These are phyloP conservation scores for Drosophila rufa DNA, from an alignment of 1,140 invertebrate species.

Conservation along the genomic window DNA sequence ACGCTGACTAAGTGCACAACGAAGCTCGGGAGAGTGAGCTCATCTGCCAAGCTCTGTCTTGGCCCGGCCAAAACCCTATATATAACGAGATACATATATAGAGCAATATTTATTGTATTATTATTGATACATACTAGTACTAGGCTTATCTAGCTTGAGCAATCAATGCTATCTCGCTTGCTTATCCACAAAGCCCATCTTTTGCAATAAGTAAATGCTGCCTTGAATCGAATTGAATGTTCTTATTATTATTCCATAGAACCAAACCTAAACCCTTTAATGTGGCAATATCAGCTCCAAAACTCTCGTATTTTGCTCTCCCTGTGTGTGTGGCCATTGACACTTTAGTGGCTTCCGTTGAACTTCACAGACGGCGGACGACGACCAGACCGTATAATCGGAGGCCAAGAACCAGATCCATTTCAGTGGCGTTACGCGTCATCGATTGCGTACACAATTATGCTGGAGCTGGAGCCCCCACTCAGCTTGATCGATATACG, in stretches of 20 bases:
- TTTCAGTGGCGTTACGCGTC: slow-evolving; percentile 43
- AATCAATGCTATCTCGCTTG: slow-evolving; percentile 28
- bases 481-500: slow-evolving; percentile 3
- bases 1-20: slow-evolving; percentile 52
- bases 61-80: slow-evolving; percentile 1
- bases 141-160: slow-evolving; percentile 7
- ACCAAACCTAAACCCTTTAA: not conserved
- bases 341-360: slow-evolving; percentile 36
- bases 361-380: slow-evolving; percentile 19
- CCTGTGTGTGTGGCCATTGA: not conserved
- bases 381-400: slow-evolving; percentile 18
- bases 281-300: not conserved
- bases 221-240: too few relatives aligned
- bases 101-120: not conserved
- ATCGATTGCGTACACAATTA: slow-evolving; percentile 45
- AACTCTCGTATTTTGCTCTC: not conserved
- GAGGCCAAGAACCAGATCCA: slow-evolving; percentile 40
- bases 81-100: not conserved
- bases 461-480: slow-evolving; percentile 7
- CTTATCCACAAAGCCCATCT: not conserved
- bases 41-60: slow-evolving; percentile 28
- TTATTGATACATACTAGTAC: not conserved
- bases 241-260: too few relatives aligned
- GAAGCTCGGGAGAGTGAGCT: slow-evolving; percentile 39
- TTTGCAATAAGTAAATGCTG: too few relatives aligned